Evolutionary conservation across 2,113 vertebrate species (phyloP).

Genomic region (Eulemur rufifrons): DNA sequence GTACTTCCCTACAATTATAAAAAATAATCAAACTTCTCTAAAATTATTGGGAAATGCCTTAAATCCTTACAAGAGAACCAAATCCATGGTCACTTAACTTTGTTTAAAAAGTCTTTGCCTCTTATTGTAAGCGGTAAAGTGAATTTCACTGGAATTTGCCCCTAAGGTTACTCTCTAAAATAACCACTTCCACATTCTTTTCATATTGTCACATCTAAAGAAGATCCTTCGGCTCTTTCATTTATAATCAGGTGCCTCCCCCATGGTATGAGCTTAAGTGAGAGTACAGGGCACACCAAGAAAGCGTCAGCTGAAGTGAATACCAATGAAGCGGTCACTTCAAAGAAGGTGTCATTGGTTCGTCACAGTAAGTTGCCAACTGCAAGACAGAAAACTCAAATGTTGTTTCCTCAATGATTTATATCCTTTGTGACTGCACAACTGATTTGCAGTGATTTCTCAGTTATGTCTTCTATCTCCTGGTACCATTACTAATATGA

Average conservation of each 20-base stretch:
- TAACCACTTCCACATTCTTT: constrained; percentile 45
- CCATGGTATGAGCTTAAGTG: background rate
- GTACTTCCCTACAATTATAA: background rate
- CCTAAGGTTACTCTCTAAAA: background rate
- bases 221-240: background rate
- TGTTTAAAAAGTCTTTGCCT: constrained; percentile 1
- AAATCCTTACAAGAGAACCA: constrained; percentile 2
- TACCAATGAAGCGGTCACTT: constrained; percentile 4
- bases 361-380: background rate
- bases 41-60: constrained; percentile 4
- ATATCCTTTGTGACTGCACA: background rate
- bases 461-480: background rate
- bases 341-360: constrained; percentile 14
- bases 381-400: background rate
- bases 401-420: background rate
- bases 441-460: background rate
- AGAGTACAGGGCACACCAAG: background rate
- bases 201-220: constrained; percentile 22
- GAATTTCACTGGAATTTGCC: constrained; percentile 47
- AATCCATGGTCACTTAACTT: background rate
- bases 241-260: constrained; percentile 12
- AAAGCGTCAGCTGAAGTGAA: background rate
- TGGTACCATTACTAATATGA: background rate
- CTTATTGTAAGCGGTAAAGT: background rate
- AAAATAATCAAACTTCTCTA: background rate